Evolutionary conservation across 2,888 invertebrate genomes (phyloP), one percentile per base, ranked within the genome.

Genomic region (Ochropleura plecta): DNA sequence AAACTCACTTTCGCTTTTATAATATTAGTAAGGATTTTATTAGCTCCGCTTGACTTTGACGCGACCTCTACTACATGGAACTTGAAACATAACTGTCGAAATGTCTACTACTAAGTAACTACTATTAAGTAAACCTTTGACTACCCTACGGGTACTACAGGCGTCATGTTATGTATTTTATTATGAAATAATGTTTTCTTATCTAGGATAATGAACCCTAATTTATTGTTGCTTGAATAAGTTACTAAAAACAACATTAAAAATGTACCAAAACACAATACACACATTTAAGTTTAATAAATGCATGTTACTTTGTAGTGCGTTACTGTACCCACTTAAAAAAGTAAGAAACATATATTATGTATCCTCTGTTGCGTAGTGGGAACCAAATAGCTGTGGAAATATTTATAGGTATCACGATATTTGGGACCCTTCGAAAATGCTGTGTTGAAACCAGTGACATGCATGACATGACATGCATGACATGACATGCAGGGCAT

Each of bases 321-420:
- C 62, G n/a, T 62, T 44, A 72, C 72, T 92, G 62, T 92, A 86
- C 89, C 91, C 92, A 92, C 93, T 88, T 71, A 79, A 72, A 70
- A 82, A 84, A 85, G 86, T 84, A 84, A 71, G 69, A 75, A 82
- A 81, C 81, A 80, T 60, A 73, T 49, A 6, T 16, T 9, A 75
- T 63, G 42, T 85, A 18, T 73, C 68, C 68, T 71, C 78, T 77
- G 81, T 81, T 81, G 81, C 77, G 57, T 62, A 81, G 81, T 81
- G 81, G 81, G 82, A n/a, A 30, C 10, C 7, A 14, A 64, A 64
- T 4, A 63, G 4, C 3, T 55, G 53, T 10, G 10, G n/a, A 53
- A 10, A 10, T 9, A 1, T n/a, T n/a, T 53, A 53, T 5, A 10
- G 53, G n/a, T n/a, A n/a, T 10, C 9, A 9, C 18, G 18, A 18